Percentiles rank a stretch among this genome's conserved stretches.
These are phyloP conservation scores for Noctua janthina DNA, from an alignment of 2,888 invertebrate genomes.

Conservation along the genomic window DNA sequence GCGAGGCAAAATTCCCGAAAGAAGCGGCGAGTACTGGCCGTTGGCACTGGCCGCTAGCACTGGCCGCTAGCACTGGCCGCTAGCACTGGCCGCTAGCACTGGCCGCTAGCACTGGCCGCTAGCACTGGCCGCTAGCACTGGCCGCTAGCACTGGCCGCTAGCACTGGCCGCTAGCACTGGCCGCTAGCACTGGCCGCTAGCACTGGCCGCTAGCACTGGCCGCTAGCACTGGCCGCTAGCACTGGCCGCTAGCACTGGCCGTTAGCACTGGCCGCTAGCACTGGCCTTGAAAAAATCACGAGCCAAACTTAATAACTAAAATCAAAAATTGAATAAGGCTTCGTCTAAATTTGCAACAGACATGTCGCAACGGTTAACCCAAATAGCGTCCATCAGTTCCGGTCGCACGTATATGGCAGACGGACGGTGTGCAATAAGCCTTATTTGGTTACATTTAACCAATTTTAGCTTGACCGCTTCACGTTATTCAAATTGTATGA, in stretches of 20 bases:
- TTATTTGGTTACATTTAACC: conserved; percentile 55
- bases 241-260: background rate
- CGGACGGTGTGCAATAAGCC: conserved; percentile 54
- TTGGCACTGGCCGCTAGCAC: no score
- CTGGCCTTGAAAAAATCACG: background rate
- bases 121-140: background rate
- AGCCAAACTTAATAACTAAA: background rate
- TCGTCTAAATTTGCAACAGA: conserved; percentile 35
- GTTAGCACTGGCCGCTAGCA: background rate
- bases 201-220: background rate
- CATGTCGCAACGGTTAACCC: conserved; percentile 58
- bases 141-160: background rate
- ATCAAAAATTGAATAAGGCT: conserved; percentile 1
- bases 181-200: background rate
- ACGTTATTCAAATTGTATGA: conserved; percentile 22
- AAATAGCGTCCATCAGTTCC: conserved; percentile 54
- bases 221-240: background rate
- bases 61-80: background rate
- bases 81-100: background rate
- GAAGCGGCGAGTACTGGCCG: background rate
- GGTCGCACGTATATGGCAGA: conserved; percentile 29
- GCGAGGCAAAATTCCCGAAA: background rate
- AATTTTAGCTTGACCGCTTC: conserved; percentile 37
- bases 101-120: background rate
- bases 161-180: background rate